Conservation (phyloP, 2,888 invertebrate species). For the Drosophila meridionalis region DNA sequence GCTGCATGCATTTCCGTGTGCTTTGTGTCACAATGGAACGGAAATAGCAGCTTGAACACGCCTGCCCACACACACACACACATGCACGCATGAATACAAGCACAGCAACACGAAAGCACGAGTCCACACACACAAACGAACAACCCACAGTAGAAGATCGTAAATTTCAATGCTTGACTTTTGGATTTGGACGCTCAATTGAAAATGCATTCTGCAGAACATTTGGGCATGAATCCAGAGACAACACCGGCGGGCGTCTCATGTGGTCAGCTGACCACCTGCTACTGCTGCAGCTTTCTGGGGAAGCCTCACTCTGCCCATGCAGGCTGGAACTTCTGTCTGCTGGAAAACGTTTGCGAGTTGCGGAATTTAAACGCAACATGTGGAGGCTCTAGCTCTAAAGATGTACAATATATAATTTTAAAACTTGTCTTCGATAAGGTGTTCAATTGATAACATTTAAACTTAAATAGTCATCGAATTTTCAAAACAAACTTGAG, state of each 20-base stretch:
- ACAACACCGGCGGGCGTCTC: slow-evolving; percentile 83
- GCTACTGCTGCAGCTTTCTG: background rate
- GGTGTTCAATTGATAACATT: no score
- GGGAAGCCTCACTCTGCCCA: background rate
- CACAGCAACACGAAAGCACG: background rate
- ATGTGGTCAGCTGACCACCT: slow-evolving; percentile 71
- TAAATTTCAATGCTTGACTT: slow-evolving; percentile 58
- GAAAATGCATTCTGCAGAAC: slow-evolving; percentile 56
- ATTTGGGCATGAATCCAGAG: slow-evolving; percentile 81
- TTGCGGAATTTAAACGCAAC: no score
- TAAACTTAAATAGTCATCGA: no score
- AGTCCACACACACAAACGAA: slow-evolving; percentile 5
- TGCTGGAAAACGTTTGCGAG: background rate
- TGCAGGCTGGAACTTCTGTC: slow-evolving; percentile 55
- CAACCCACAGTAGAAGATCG: slow-evolving; percentile 26
- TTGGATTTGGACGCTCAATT: slow-evolving; percentile 46
- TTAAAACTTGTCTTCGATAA: no score
- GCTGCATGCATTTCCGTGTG: slow-evolving; percentile 60
- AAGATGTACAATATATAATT: no score
- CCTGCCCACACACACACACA: slow-evolving; percentile 22
- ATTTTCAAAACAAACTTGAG: no score
- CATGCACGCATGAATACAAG: slow-evolving; percentile 15
- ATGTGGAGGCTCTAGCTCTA: no score
- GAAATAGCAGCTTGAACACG: slow-evolving; percentile 60
- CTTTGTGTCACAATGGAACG: slow-evolving; percentile 65